Percentiles rank a stretch among this genome's conserved stretches.
Evolutionary conservation across 2,888 invertebrate genomes (phyloP).

Genomic region (Cephus sareptanus): DNA sequence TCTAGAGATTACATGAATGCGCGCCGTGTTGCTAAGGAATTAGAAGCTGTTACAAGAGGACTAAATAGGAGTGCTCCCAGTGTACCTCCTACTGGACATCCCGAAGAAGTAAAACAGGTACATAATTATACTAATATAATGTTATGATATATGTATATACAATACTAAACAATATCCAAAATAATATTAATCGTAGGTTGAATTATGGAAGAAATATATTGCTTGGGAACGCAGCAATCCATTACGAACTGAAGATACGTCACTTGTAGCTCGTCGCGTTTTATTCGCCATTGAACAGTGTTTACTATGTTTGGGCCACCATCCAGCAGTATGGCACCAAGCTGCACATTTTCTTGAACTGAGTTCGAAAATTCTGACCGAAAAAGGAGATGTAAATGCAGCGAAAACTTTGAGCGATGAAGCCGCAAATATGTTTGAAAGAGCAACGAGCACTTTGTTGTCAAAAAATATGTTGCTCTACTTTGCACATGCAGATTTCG

Average conservation of each 20-base stretch:
- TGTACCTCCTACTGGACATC: slow-evolving; percentile 91
- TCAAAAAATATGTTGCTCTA: slow-evolving; percentile 93
- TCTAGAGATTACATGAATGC: slow-evolving; percentile 99
- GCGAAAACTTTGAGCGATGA: slow-evolving; percentile 94
- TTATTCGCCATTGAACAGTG: slow-evolving; percentile 99
- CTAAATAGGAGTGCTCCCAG: slow-evolving; percentile 96
- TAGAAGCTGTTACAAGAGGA: slow-evolving; percentile 94
- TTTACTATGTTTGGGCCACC: slow-evolving; percentile 94
- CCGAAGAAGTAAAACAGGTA: slow-evolving; percentile 94
- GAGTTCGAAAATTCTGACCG: slow-evolving; percentile 91
- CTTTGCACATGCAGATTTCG: slow-evolving; percentile 99
- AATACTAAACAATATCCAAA: slow-evolving; percentile 16
- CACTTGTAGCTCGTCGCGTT: slow-evolving; percentile 90
- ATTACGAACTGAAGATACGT: slow-evolving; percentile 94
- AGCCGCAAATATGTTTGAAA: slow-evolving; percentile 93
- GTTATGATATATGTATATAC: neutral
- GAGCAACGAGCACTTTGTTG: slow-evolving; percentile 89
- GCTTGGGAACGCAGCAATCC: slow-evolving; percentile 98
- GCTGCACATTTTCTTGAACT: slow-evolving; percentile 97
- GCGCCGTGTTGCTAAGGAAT: slow-evolving; percentile 92
- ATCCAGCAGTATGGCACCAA: slow-evolving; percentile 99
- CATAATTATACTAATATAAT: slow-evolving; percentile 14
- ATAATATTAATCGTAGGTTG: slow-evolving; percentile 75
- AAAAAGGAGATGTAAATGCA: slow-evolving; percentile 96
- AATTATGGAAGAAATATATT: slow-evolving; percentile 99